Base-by-base conservation (phyloP, 2,113 vertebrate genomes). In the Canis aureus region DNA sequence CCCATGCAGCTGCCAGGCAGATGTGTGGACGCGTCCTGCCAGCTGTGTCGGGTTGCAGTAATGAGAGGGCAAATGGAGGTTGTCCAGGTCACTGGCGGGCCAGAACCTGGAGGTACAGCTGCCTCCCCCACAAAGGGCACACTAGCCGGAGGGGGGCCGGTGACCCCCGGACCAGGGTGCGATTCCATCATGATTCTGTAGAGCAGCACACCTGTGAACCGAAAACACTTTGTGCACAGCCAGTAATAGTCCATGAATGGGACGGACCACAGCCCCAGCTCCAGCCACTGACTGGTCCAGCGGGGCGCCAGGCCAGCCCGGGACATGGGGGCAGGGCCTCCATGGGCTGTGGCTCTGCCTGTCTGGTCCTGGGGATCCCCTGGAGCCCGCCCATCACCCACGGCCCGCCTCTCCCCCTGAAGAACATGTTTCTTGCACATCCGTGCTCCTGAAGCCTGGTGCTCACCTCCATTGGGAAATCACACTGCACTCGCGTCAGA, bases 141-240 rank as follows among this genome's bases (percentile, higher is more conserved):
- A 8, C 32, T 13, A 15, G 81, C 4, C 17, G 32, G 15, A 9
- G 22, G 38, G 38, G 73, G 22, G 11, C 25, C 49, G 3, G 5
- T 5, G 22, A 38, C 13, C 27, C 27, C 57, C 5, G 7, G 57
- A 15, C 29, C 57, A 20, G 57, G 62, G 89, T 17, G 17, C 20
- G 19, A 49, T 2, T 19, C 55, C 1, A 11, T 22, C 23, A 0
- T 3, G 35, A 35, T 11, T 16, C 25, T 6, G 0, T 8, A 49
- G 17, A 73, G 11, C 22, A 22, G n/a, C 51, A 20, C 29, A 55
- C 35, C 35, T 7, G 0, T 2, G 13, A 32, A 15, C 53, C 12
- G 8, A 5, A n/a, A 49, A 2, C 27, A 15, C 22, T 11, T 0
- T 2, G 4, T 11, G 57, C 23, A 64, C 1, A 8, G 5, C 67